Evolutionary conservation across 2,113 vertebrate genomes (phyloP).

Genomic region (Erythrolamprus reginae): DNA sequence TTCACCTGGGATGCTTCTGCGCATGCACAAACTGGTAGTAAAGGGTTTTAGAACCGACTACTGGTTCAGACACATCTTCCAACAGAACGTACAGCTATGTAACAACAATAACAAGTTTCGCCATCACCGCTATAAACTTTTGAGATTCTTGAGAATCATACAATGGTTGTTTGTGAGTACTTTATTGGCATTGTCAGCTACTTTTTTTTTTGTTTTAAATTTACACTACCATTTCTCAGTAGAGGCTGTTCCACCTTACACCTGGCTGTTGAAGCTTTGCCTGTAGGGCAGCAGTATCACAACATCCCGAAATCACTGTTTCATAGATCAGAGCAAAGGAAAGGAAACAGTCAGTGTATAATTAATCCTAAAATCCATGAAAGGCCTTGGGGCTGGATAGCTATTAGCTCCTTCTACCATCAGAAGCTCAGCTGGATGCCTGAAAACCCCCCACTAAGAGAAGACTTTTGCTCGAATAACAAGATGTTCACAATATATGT

Average conservation of each 20-base stretch:
- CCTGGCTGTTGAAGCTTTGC: rapidly evolving
- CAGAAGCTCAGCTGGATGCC: slow-evolving; percentile 1
- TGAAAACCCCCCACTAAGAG: neutral
- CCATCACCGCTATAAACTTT: too few species aligned
- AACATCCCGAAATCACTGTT: rapidly evolving
- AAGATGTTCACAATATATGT: neutral
- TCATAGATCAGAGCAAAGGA: neutral
- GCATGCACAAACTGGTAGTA: too few species aligned
- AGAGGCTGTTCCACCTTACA: neutral
- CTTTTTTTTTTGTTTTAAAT: neutral
- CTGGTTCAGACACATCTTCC: neutral
- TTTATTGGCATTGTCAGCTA: slow-evolving; percentile 12
- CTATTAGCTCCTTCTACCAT: neutral
- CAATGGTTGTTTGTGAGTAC: neutral
- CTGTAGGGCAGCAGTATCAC: neutral
- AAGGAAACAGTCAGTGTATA: neutral
- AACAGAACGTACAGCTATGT: neutral
- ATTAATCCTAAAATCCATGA: slow-evolving; percentile 8
- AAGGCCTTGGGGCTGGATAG: slow-evolving; percentile 18
- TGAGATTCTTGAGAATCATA: too few species aligned
- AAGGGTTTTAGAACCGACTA: too few species aligned
- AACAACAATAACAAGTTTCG: neutral
- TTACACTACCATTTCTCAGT: rapidly evolving
- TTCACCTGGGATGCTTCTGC: too few species aligned
- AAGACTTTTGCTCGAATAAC: neutral